Conservation (phyloP, 2,888 invertebrate genomes). For the Chrysolina americana region DNA sequence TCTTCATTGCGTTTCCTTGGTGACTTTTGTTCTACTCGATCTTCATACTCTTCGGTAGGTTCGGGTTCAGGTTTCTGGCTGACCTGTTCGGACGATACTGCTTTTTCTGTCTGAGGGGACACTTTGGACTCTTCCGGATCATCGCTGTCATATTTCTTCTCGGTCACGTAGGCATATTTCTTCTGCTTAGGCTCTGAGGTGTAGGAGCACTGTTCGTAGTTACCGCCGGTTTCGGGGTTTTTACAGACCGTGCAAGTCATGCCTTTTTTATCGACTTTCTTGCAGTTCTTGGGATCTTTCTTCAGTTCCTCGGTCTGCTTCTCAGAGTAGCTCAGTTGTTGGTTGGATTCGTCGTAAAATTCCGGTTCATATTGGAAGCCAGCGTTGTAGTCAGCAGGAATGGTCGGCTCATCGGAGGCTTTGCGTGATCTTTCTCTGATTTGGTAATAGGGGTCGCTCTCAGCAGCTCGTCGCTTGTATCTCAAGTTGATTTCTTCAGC, state of each 20-base stretch:
- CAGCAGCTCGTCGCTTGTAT: constrained; percentile 68
- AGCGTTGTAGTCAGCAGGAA: constrained; percentile 70
- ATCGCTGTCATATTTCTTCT: constrained; percentile 76
- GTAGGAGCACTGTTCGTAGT: constrained; percentile 86
- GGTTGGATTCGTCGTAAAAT: constrained; percentile 44
- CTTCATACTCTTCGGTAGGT: constrained; percentile 49
- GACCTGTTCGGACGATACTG: constrained; percentile 24
- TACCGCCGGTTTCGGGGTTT: constrained; percentile 81
- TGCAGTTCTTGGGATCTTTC: constrained; percentile 77
- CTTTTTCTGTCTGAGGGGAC: constrained; percentile 38
- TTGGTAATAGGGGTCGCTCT: constrained; percentile 72
- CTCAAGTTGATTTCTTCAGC: constrained; percentile 60
- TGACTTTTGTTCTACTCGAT: constrained; percentile 38
- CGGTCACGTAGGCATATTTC: constrained; percentile 78
- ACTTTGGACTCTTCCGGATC: constrained; percentile 69
- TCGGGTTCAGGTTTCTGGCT: constrained; percentile 38
- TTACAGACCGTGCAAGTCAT: constrained; percentile 83
- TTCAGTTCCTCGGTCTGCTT: constrained; percentile 74
- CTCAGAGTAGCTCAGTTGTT: constrained; percentile 72
- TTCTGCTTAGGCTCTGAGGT: constrained; percentile 82
- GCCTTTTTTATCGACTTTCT: constrained; percentile 76
- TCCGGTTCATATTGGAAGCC: constrained; percentile 63
- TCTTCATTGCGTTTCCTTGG: constrained; percentile 47
- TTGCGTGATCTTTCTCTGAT: constrained; percentile 67
- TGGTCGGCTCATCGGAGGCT: constrained; percentile 71